Evolutionary conservation across 2,888 invertebrate genomes (phyloP).

Genomic region (Drosophila tripunctata): DNA sequence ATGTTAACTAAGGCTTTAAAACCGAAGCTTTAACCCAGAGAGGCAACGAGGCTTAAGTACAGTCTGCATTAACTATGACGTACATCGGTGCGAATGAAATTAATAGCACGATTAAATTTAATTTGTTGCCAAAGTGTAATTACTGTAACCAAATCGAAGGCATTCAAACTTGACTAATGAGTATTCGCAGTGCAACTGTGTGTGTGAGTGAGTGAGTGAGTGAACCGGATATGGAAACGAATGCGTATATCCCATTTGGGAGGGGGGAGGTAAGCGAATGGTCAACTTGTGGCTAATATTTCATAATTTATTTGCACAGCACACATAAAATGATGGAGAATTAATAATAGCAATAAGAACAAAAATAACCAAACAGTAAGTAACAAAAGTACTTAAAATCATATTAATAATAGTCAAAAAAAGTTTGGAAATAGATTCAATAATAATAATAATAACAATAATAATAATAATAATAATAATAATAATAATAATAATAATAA

Average conservation of each 20-base stretch:
- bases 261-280: neutral
- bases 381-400: neutral
- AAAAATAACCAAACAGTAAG: conserved; percentile 5
- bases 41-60: conserved; percentile 10
- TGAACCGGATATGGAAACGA: conserved; percentile 29
- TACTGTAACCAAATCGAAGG: conserved; percentile 40
- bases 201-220: conserved; percentile 4
- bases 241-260: conserved; percentile 28
- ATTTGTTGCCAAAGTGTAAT: conserved; percentile 29
- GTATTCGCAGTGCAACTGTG: neutral
- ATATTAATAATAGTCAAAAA: neutral
- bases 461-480: conserved; percentile 37
- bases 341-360: conserved; percentile 60
- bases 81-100: neutral
- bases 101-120: conserved; percentile 14
- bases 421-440: neutral
- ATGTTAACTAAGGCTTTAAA: conserved; percentile 22
- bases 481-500: too few species aligned
- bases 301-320: conserved; percentile 66
- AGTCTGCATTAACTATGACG: conserved; percentile 21
- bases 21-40: neutral
- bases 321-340: conserved; percentile 52
- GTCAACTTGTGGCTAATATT: conserved; percentile 45
- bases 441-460: neutral
- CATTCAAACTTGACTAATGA: conserved; percentile 40